Evolutionary conservation across 2,888 invertebrate genomes (phyloP), one percentile per base, ranked within the genome.

Genomic region (Lagria hirta): DNA sequence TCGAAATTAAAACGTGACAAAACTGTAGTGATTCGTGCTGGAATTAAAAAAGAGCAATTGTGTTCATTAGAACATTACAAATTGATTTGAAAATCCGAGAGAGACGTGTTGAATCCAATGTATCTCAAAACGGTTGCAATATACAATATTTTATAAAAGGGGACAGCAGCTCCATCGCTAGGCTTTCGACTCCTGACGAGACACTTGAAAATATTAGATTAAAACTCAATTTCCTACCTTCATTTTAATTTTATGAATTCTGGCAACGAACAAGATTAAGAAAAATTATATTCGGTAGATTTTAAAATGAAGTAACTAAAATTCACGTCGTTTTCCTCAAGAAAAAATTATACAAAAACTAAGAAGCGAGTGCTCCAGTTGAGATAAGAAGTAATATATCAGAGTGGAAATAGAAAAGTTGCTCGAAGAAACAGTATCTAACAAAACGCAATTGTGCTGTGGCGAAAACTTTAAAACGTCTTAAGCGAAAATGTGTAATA

Each of bases 301-400:
- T 50, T 42, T 37, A 34, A 50, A 53, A 53, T 49, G 53, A 51
- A 51, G 53, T 47, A 47, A 51, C 53, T 49, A 51, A 48, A 44
- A 53, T 51, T 53, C 53, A 41, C 46, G 41, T 41, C 49, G 28
- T 14, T 16, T 33, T 34, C 13, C 36, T 29, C 26, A 14, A 28
- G 29, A 38, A 28, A 20, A 24, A 21, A 24, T 16, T 7, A 10
- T 27, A 30, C 14, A 29, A 16, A 43, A 37, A 32, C 18, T 43
- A 49, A 49, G n/a, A n/a, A n/a, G 41, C 32, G 43, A 51, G 45
- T 49, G 51, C 41, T 45, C 32, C 33, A 43, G 34, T 14, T 16
- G 22, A 47, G 53, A 53, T 53, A 53, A 53, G 53, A 35, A 11
- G 43, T 43, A 43, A 50, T 52, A 50, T 37, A 48, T 50, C 38